phyloP scores from a whole-genome alignment of 1,140 invertebrate genomes.

The Scaptomyza montana region DNA sequence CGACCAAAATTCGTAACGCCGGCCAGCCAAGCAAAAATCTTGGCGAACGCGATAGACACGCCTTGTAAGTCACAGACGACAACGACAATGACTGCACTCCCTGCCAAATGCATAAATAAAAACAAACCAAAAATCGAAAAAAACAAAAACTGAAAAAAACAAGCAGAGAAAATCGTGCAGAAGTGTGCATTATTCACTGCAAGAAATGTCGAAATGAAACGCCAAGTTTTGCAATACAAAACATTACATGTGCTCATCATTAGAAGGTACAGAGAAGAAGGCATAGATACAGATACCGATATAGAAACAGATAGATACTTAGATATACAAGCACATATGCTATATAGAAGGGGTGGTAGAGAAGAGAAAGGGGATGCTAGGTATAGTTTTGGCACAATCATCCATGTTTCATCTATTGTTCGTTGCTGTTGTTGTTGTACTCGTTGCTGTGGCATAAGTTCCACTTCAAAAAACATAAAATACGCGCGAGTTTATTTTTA shows the following conservation, averaged over 20 bases:
- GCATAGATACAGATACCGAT: constrained; percentile 41
- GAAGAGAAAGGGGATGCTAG: neutral
- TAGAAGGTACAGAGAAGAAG: constrained; percentile 44
- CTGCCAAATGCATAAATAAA: constrained; percentile 52
- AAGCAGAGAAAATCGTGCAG: constrained; percentile 7
- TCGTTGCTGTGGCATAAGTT: constrained; percentile 70
- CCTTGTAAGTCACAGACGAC: constrained; percentile 68
- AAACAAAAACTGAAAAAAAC: constrained; percentile 38
- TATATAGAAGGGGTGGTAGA: neutral
- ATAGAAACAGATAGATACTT: constrained; percentile 17
- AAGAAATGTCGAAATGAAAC: constrained; percentile 78
- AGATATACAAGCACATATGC: constrained; percentile 1
- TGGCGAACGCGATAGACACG: constrained; percentile 68
- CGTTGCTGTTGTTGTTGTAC: constrained; percentile 7
- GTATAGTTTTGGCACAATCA: constrained; percentile 66
- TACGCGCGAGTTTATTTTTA: constrained; percentile 75
- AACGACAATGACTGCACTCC: constrained; percentile 66
- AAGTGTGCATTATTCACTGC: constrained; percentile 73
- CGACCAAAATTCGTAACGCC: constrained; percentile 73
- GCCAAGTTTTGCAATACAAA: constrained; percentile 79
- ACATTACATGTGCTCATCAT: constrained; percentile 81
- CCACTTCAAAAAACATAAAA: constrained; percentile 82
- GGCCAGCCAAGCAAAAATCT: constrained; percentile 72
- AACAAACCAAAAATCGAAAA: constrained; percentile 47
- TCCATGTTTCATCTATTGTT: constrained; percentile 82